Evolutionary conservation across 2,113 vertebrate species (phyloP).

Genomic region (human (Homo sapiens)): GRCh38 chr6:19232501-19233000

Average conservation of each 20-base stretch:
- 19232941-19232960: background rate
- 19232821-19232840: background rate
- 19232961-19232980: background rate
- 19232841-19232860: background rate
- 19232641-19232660: conserved; percentile 48
- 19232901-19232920: background rate
- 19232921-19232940: background rate
- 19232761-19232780: conserved; percentile 18
- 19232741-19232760: background rate
- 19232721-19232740: conserved; percentile 24
- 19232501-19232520: conserved; percentile 62
- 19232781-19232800: conserved; percentile 10
- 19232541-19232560: conserved; percentile 65
- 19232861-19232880: background rate
- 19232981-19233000: background rate
- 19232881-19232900: background rate
- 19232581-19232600: conserved; percentile 73
- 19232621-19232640: background rate
- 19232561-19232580: conserved; percentile 76
- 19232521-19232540: conserved; percentile 64
- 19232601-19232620: conserved; percentile 59
- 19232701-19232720: conserved; percentile 34
- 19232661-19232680: conserved; percentile 51
- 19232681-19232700: conserved; percentile 39
- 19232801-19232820: background rate